Evolutionary conservation across 2,888 invertebrate genomes (phyloP), one percentile per base, ranked within the genome.

Genomic region (Idaea straminata): DNA sequence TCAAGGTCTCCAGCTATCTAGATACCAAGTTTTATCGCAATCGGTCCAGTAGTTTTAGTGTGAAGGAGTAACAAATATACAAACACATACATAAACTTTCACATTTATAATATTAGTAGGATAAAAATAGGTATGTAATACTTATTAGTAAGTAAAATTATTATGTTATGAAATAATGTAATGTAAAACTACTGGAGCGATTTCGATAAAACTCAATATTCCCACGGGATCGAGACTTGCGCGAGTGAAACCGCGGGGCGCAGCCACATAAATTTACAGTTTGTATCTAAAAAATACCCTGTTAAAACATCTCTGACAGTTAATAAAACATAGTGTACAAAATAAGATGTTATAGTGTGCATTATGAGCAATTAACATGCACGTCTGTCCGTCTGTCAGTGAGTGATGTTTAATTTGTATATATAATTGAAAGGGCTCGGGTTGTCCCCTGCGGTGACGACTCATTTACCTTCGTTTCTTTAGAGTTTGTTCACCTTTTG

Each of bases 331-430:
- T 47, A 7, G 47, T 7, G 13, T 10, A 47, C 13, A 47, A 13
- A 47, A 47, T 47, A 47, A 47, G 47, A 47, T 47, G 47, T 47
- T 47, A 47, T 47, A 47, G 47, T 10, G 47, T 47, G 47, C 65
- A 68, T 69, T 68, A 72, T 69, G 72, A 72, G 69, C 72, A 70
- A 77, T 77, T 77, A 77, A 69, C 72, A 71, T 74, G 70, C 67
- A 65, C 66, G 62, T 66, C 70, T 63, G 67, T 62, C 66, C 66
- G 77, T 72, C 75, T 74, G 68, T 70, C 71, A 65, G 68, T 64
- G 47, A 47, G 47, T 47, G 47, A 47, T 47, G 47, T 47, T 47
- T 47, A 47, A 47, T 47, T 47, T 47, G 47, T 47, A 47, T 47
- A 7, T 13, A 10, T 47, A 47, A 47, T 47, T 47, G 47, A 47